Evolutionary conservation across 2,113 vertebrate species (phyloP), one percentile per base, ranked within the genome.

Genomic region (Malurus elegans): DNA sequence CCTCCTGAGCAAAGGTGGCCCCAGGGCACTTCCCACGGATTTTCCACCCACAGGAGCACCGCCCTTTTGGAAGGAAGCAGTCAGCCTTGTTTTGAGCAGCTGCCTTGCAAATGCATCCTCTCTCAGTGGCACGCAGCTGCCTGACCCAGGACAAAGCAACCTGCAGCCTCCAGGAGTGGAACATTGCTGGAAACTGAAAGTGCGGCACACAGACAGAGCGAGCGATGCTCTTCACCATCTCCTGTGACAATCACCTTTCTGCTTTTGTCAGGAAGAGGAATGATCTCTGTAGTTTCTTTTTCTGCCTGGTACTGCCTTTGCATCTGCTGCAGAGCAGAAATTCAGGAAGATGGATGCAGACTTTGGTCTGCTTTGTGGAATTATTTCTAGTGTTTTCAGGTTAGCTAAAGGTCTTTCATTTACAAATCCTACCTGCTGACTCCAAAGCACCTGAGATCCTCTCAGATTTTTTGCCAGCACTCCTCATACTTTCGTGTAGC

Each of bases 391-490:
- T 70, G 26, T 38, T 2, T 0, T 74, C 32, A 82, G 47, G 25
- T 81, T 69, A 86, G 79, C 45, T 89, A 66, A 86, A 80, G 23
- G 20, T 50, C 56, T 71, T 93, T 88, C 53, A 38, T 81, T 95
- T 75, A 50, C 28, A 65, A 28, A 78, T 83, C 56, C 29, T 87
- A 61, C 31, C n/a, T 25, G 18, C 51, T 88, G 92, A 66, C 54
- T 25, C 9, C 74, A 89, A 86, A 91, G 64, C 75, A 79, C 25
- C 14, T 76, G 65, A 83, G 67, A 95, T 70, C 17, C n/a, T 85
- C 38, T 95, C 86, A 79, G 80, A 94, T 58, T 70, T 81, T 89
- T 91, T 86, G 36, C 84, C 79, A 93, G 65, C 78, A 79, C 64
- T 67, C n/a, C 8, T 79, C 18, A 13, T 79, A 72, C 50, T 91